These are phyloP conservation scores for Tribolium freemani DNA, from an alignment of 2,888 invertebrate species.

Conservation along the genomic window DNA sequence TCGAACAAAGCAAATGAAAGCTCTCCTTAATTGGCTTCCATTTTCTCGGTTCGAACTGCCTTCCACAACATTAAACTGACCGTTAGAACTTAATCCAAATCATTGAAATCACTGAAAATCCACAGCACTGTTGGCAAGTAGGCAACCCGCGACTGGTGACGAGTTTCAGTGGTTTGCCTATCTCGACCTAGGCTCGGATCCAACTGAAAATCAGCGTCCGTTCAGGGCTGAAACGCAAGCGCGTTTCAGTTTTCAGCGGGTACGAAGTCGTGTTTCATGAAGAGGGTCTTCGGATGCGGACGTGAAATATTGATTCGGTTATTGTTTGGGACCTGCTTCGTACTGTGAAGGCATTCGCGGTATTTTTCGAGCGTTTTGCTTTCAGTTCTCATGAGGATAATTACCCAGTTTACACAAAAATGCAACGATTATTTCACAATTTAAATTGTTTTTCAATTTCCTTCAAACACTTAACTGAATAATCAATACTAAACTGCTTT, in stretches of 20 bases:
- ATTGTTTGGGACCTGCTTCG: conserved; percentile 49
- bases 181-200: conserved; percentile 36
- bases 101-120: conserved; percentile 25
- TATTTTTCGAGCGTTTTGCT: background rate
- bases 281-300: conserved; percentile 45
- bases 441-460: too few relatives aligned
- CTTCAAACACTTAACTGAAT: too few relatives aligned
- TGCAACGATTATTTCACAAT: too few relatives aligned
- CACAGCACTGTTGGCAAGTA: conserved; percentile 20
- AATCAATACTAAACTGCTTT: too few relatives aligned
- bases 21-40: background rate
- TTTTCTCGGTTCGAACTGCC: background rate
- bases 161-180: conserved; percentile 38
- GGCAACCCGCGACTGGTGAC: conserved; percentile 34
- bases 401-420: too few relatives aligned
- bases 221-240: conserved; percentile 40
- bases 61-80: conserved; percentile 27
- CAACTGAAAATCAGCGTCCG: conserved; percentile 37
- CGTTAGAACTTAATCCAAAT: conserved; percentile 27
- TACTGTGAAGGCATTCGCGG: conserved; percentile 18
- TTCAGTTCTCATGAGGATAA: too few relatives aligned
- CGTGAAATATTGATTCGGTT: conserved; percentile 58
- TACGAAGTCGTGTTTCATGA: conserved; percentile 27
- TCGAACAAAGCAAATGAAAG: conserved; percentile 17
- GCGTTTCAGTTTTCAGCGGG: conserved; percentile 25